Percentiles rank a stretch among this genome's conserved stretches.
Evolutionary conservation across 2,113 vertebrate species (phyloP).

Genomic region (Trinectes maculatus): DNA sequence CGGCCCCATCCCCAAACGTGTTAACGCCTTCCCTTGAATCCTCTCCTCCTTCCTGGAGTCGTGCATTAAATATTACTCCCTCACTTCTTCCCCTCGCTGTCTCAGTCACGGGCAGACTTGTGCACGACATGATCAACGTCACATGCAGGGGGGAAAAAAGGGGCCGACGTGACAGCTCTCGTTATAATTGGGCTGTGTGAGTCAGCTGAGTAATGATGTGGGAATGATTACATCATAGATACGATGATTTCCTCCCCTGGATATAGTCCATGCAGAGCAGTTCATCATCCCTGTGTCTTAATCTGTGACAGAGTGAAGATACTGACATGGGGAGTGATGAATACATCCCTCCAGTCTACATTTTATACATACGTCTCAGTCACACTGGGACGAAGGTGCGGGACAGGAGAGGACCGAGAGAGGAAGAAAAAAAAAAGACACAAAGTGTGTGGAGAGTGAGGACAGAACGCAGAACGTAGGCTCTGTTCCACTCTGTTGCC

Average conservation of each 20-base stretch:
- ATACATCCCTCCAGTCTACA: background rate
- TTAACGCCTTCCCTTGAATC: constrained; percentile 19
- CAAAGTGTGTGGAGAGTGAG: constrained; percentile 49
- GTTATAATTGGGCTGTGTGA: constrained; percentile 21
- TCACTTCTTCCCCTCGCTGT: constrained; percentile 11
- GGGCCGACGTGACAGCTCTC: constrained; percentile 27
- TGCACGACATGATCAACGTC: constrained; percentile 18
- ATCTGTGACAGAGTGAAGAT: background rate
- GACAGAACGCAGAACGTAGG: constrained; percentile 56
- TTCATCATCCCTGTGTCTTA: background rate
- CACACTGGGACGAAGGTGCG: constrained; percentile 27
- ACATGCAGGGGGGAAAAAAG: background rate
- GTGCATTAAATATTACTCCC: constrained; percentile 8
- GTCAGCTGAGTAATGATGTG: constrained; percentile 46
- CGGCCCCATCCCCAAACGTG: constrained; percentile 14
- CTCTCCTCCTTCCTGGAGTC: constrained; percentile 26
- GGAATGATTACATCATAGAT: constrained; percentile 56
- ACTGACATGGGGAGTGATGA: background rate
- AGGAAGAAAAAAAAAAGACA: constrained; percentile 62
- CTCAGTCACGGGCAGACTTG: constrained; percentile 14
- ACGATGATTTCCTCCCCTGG: background rate
- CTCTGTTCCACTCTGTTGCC: constrained; percentile 77
- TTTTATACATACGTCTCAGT: background rate
- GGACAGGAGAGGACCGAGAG: constrained; percentile 40
- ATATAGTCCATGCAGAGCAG: constrained; percentile 7